phyloP scores from a whole-genome alignment of 2,113 vertebrate genomes.

The Leptosomus discolor region DNA sequence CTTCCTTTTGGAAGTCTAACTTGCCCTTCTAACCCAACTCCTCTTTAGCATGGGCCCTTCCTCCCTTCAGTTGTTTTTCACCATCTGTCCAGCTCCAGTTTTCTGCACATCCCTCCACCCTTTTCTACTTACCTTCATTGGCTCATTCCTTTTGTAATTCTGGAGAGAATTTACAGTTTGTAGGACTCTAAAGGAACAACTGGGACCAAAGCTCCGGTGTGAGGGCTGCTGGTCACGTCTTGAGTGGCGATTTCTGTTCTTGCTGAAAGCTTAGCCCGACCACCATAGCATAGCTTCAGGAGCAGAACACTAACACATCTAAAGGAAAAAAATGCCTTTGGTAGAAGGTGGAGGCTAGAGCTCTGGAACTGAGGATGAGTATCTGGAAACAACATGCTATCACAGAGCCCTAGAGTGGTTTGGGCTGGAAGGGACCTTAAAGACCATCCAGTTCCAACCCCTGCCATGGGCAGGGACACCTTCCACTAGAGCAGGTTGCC shows the following conservation, averaged over 20 bases:
- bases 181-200: neutral
- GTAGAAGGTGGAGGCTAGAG: neutral
- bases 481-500: too few species aligned
- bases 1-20: neutral
- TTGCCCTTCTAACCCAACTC: neutral
- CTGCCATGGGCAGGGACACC: too few species aligned
- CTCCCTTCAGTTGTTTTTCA: neutral
- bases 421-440: too few species aligned
- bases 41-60: neutral
- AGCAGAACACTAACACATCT: neutral
- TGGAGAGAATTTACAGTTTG: neutral
- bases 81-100: neutral
- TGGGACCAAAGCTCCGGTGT: neutral
- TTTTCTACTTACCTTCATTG: neutral
- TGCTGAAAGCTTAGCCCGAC: too few species aligned
- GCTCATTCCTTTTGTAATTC: neutral
- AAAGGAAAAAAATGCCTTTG: fast-evolving
- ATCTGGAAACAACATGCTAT: neutral
- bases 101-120: neutral
- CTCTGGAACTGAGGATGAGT: neutral
- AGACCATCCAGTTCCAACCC: too few species aligned
- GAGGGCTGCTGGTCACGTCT: neutral
- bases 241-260: neutral
- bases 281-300: fast-evolving
- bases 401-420: too few species aligned